Conservation (phyloP, 2,113 vertebrate species). For the Apus apus region DNA sequence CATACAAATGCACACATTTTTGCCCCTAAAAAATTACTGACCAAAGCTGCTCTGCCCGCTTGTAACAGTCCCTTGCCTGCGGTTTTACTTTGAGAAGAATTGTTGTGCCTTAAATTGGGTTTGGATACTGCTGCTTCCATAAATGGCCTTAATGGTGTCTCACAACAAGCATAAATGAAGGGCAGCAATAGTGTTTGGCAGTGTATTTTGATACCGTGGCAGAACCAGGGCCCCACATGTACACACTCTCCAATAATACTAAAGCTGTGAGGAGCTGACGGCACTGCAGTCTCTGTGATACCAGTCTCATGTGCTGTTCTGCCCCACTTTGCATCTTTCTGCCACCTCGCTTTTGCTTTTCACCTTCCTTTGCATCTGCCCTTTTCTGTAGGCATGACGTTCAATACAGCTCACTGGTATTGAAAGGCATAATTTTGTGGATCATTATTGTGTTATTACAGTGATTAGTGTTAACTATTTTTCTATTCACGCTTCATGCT, state of each 20-base stretch:
- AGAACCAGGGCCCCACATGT: neutral
- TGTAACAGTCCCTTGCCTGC: neutral
- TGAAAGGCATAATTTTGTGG: constrained; percentile 29
- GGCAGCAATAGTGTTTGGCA: neutral
- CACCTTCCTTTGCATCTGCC: neutral
- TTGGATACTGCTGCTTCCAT: constrained; percentile 1
- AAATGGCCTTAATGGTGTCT: constrained; percentile 5
- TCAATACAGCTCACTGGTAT: neutral
- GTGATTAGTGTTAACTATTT: constrained; percentile 9
- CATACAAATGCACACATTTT: constrained; percentile 21
- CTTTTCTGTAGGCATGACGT: neutral
- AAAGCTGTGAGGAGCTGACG: neutral
- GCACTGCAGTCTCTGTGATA: rapidly evolving
- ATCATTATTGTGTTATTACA: constrained; percentile 43
- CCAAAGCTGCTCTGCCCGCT: neutral
- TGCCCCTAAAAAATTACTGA: neutral
- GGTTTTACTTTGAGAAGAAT: constrained; percentile 43
- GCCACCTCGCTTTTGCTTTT: neutral
- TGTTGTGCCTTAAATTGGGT: neutral
- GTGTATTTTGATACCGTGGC: neutral
- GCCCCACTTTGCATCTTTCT: rapidly evolving
- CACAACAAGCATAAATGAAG: neutral
- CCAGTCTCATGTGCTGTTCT: rapidly evolving
- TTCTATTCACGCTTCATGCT: neutral
- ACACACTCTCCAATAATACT: neutral